phyloP scores from a whole-genome alignment of 37 sponge, comb jelly and placozoan species.

The Ephydatia muelleri region DNA sequence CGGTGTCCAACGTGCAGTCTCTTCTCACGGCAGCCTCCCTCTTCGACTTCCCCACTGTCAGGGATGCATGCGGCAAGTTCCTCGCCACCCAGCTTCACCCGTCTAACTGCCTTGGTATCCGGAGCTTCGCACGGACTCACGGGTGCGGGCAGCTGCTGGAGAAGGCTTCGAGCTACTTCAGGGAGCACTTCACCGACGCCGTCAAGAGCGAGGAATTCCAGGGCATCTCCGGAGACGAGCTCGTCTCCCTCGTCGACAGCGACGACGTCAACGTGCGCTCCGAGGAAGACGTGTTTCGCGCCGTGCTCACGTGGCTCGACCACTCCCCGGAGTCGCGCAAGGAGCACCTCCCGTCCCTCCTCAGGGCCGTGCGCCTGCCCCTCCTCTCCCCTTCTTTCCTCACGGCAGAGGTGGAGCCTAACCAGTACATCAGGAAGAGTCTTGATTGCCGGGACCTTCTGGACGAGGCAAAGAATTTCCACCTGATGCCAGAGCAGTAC shows the following conservation, averaged over 20 bases:
- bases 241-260: constrained; percentile 62
- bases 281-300: constrained; percentile 75
- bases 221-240: constrained; percentile 52
- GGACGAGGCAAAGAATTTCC: constrained; percentile 90
- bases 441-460: constrained; percentile 80
- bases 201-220: constrained; percentile 82
- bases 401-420: constrained; percentile 66
- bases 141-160: constrained; percentile 57
- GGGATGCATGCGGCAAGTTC: constrained; percentile 87
- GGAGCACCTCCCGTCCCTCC: constrained; percentile 42
- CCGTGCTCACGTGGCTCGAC: constrained; percentile 66
- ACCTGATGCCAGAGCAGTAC: constrained; percentile 67
- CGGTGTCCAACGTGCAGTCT: constrained; percentile 80
- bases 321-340: constrained; percentile 49
- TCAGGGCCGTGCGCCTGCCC: constrained; percentile 76
- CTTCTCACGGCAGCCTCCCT: constrained; percentile 91
- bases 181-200: constrained; percentile 81
- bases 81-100: constrained; percentile 83
- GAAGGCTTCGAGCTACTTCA: constrained; percentile 62
- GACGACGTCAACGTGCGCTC: constrained; percentile 70
- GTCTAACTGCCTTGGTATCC: constrained; percentile 90
- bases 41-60: constrained; percentile 76
- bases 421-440: constrained; percentile 50
- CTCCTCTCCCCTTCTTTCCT: constrained; percentile 75
- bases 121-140: constrained; percentile 76